A percentile compares a stretch with the other conserved stretches of the same genome.
Evolutionary conservation across 2,888 invertebrate genomes (phyloP).

Genomic region (Lasiommata megera): DNA sequence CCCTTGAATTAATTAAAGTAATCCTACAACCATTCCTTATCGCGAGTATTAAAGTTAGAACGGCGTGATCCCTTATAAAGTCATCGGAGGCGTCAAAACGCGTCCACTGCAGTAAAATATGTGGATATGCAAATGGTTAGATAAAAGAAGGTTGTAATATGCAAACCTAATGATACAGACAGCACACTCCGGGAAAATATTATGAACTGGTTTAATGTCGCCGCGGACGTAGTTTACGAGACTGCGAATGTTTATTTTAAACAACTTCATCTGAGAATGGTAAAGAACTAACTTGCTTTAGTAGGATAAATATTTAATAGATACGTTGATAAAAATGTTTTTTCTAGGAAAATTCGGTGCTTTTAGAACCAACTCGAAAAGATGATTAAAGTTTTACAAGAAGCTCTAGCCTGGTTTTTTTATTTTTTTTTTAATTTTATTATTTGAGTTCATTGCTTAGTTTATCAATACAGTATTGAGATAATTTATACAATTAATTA

Average conservation of each 20-base stretch:
- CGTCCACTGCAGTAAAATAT: conserved; percentile 52
- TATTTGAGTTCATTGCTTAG: too few relatives aligned
- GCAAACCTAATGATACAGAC: conserved; percentile 50
- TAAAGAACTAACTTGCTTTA: neutral
- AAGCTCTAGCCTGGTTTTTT: too few relatives aligned
- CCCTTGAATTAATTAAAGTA: conserved; percentile 35
- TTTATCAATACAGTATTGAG: too few relatives aligned
- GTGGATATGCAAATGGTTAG: conserved; percentile 60
- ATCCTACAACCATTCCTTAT: conserved; percentile 36
- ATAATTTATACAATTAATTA: too few relatives aligned
- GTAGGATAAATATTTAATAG: too few relatives aligned
- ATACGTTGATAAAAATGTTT: too few relatives aligned
- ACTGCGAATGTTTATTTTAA: conserved; percentile 2
- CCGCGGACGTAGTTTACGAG: conserved; percentile 25
- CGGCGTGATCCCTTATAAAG: conserved; percentile 57
- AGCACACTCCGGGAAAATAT: conserved; percentile 34
- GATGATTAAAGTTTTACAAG: too few relatives aligned
- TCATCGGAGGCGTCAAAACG: conserved; percentile 57
- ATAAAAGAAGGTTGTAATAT: conserved; percentile 65
- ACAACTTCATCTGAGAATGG: conserved; percentile 7
- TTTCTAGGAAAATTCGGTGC: too few relatives aligned
- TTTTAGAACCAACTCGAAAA: too few relatives aligned
- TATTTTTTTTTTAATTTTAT: too few relatives aligned
- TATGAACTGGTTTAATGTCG: conserved; percentile 46
- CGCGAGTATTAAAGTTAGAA: conserved; percentile 44